Conservation (phyloP, 2,113 vertebrate species). For the Rynchops niger region DNA sequence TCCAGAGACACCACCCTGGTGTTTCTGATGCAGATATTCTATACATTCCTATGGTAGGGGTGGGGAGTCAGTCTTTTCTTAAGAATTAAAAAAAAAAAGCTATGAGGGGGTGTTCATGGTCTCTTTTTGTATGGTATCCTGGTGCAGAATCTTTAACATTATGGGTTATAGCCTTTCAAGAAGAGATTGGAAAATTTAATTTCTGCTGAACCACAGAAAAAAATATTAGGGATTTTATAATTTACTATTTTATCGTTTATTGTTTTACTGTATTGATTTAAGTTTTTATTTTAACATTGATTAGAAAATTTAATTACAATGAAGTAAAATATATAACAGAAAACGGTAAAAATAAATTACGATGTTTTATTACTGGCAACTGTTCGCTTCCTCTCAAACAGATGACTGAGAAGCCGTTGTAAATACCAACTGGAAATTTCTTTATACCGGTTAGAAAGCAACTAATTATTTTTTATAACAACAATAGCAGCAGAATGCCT, state of each 20-base stretch:
- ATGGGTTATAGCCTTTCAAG: neutral
- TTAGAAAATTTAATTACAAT: neutral
- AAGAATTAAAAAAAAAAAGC: neutral
- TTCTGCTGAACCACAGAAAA: neutral
- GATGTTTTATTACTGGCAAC: neutral
- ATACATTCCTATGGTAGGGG: neutral
- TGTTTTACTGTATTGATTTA: neutral
- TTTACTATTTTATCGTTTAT: neutral
- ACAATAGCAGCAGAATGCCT: neutral
- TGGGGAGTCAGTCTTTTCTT: neutral
- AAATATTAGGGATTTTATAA: neutral
- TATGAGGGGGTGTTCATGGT: neutral
- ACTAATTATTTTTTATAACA: neutral
- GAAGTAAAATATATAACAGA: neutral
- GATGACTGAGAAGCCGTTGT: neutral
- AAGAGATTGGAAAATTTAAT: neutral
- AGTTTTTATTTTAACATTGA: neutral
- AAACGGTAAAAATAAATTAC: neutral
- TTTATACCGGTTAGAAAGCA: conserved; percentile 14
- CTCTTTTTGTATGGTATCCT: neutral
- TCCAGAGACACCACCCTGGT: neutral
- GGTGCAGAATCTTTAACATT: neutral
- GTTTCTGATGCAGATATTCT: neutral
- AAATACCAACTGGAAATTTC: conserved; percentile 1
- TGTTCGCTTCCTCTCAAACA: neutral